Percentiles rank a stretch among this genome's conserved stretches.
phyloP scores from a whole-genome alignment of 2,888 invertebrate genomes.

The Aporophyla nigra region DNA sequence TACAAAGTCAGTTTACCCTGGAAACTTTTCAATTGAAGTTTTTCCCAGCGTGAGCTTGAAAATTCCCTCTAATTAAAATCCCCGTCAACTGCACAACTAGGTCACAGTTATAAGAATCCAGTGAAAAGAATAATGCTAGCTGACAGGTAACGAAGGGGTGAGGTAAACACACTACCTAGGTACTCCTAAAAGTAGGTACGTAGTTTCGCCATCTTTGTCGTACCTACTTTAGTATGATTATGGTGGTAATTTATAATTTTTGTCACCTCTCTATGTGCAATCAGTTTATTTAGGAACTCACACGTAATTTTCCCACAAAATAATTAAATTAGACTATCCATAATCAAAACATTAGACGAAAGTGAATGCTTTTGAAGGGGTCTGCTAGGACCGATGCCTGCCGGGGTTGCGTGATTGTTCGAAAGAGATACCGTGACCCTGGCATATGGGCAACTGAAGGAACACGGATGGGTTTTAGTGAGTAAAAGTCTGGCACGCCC shows the following conservation, averaged over 20 bases:
- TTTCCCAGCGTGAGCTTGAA: conserved; percentile 57
- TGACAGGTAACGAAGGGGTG: conserved; percentile 39
- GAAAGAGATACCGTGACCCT: too few species aligned
- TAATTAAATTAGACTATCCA: too few species aligned
- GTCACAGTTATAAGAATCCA: conserved; percentile 43
- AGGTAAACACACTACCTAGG: not conserved
- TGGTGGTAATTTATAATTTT: not conserved
- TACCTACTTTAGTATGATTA: not conserved
- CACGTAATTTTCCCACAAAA: too few species aligned
- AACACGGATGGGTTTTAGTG: too few species aligned
- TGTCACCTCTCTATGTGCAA: not conserved
- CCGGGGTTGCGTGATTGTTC: too few species aligned
- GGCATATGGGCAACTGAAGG: too few species aligned
- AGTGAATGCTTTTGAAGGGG: too few species aligned
- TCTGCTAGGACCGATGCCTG: too few species aligned
- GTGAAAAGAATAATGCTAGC: conserved; percentile 41
- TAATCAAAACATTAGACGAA: not conserved
- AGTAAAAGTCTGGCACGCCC: too few species aligned
- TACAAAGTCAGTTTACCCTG: conserved; percentile 48
- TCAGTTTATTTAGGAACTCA: not conserved
- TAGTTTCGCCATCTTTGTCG: not conserved
- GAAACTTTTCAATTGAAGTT: conserved; percentile 63
- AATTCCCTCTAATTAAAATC: conserved; percentile 70
- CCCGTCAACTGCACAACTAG: conserved; percentile 46
- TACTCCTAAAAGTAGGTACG: not conserved